Conservation (phyloP, 2,797 vertebrate genomes). For the Eulemur albifrons region DNA sequence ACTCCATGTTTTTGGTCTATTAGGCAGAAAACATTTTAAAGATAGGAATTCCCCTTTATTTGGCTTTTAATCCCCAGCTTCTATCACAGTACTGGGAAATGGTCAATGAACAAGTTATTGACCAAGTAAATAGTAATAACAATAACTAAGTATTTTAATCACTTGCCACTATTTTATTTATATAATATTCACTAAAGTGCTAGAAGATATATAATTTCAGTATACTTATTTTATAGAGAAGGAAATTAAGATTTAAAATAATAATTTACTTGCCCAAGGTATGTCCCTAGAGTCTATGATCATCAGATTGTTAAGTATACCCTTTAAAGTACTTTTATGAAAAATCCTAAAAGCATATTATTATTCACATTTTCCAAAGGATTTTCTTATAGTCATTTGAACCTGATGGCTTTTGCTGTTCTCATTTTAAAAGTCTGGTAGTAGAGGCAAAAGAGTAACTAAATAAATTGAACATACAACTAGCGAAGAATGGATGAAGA, state of each 20-base stretch:
- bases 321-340: background rate
- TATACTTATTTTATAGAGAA: background rate
- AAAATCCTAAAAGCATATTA: slow-evolving; percentile 1
- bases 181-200: background rate
- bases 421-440: background rate
- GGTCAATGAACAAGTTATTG: background rate
- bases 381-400: background rate
- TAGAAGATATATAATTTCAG: background rate
- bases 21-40: slow-evolving; percentile 23
- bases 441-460: background rate
- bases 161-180: background rate
- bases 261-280: background rate
- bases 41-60: background rate
- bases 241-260: background rate
- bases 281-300: background rate
- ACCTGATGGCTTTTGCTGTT: background rate
- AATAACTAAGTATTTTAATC: background rate
- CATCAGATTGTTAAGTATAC: background rate
- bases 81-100: background rate
- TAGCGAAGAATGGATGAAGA: background rate
- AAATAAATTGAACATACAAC: background rate
- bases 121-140: background rate
- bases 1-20: background rate
- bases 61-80: background rate
- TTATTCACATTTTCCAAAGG: background rate